phyloP scores from a whole-genome alignment of 2,113 vertebrate species.

The Lota lota region DNA sequence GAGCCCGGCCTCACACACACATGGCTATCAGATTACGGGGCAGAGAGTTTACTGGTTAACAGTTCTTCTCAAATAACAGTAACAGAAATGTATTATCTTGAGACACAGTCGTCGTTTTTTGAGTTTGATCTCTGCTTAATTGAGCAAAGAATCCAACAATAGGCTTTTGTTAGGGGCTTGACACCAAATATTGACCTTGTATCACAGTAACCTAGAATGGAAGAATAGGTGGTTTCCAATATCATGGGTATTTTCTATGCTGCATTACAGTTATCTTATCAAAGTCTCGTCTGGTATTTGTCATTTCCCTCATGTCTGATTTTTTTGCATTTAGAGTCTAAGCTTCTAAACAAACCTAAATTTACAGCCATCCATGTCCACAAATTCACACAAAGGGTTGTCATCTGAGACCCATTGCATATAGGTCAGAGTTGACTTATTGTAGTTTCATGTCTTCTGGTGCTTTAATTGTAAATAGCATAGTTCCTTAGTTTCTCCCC shows the following conservation, averaged over 20 bases:
- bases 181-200: not conserved
- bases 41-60: not conserved
- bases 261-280: not conserved
- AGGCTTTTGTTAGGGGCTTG: slow-evolving; percentile 1
- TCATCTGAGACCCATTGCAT: slow-evolving; percentile 34
- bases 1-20: not conserved
- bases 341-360: not conserved
- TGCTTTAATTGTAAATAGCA: slow-evolving; percentile 9
- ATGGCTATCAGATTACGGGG: not conserved
- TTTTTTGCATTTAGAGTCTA: no score
- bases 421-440: slow-evolving; percentile 9
- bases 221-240: slow-evolving; percentile 6
- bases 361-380: not conserved
- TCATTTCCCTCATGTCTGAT: no score
- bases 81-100: no score
- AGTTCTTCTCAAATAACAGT: no score
- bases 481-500: slow-evolving; percentile 20
- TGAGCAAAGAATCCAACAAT: not conserved
- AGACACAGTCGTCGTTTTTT: not conserved
- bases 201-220: slow-evolving; percentile 17
- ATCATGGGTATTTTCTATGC: not conserved
- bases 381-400: slow-evolving; percentile 15
- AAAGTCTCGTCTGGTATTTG: no score
- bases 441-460: slow-evolving; percentile 33
- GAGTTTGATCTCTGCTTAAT: not conserved